These are phyloP conservation scores for Chunga burmeisteri DNA, from an alignment of 2,113 vertebrate genomes.

Conservation along the genomic window DNA sequence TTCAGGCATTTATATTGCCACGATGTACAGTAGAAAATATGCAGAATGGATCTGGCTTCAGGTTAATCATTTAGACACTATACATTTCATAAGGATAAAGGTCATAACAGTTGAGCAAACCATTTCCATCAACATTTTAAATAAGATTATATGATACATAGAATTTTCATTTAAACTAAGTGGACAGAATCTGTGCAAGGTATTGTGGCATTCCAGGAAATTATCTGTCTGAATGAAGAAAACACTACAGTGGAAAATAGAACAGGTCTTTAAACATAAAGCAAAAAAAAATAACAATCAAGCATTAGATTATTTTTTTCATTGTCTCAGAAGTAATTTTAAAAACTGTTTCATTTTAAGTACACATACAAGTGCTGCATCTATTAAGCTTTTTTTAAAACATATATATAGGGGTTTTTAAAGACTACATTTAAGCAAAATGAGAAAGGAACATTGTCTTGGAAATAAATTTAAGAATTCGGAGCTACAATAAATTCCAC, in stretches of 20 bases:
- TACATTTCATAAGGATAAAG: slow-evolving; percentile 61
- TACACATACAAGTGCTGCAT: neutral
- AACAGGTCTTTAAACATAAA: neutral
- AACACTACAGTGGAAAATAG: neutral
- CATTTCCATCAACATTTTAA: slow-evolving; percentile 59
- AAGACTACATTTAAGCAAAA: neutral
- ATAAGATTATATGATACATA: neutral
- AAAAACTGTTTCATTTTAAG: neutral
- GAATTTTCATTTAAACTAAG: slow-evolving; percentile 38
- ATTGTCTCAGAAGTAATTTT: neutral
- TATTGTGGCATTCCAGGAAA: neutral
- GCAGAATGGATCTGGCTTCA: slow-evolving; percentile 15
- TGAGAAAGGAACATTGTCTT: neutral
- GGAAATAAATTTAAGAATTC: neutral
- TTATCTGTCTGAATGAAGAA: neutral
- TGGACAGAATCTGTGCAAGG: neutral
- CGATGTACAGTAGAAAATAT: neutral
- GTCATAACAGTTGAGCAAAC: slow-evolving; percentile 59
- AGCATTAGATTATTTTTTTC: neutral
- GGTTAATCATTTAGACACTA: slow-evolving; percentile 55
- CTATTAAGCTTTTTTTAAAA: neutral
- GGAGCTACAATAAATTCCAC: neutral
- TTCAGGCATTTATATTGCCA: neutral
- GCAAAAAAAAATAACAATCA: neutral
- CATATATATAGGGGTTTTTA: neutral